phyloP scores from a whole-genome alignment of 2,797 vertebrate species.

The Pampus argenteus region DNA sequence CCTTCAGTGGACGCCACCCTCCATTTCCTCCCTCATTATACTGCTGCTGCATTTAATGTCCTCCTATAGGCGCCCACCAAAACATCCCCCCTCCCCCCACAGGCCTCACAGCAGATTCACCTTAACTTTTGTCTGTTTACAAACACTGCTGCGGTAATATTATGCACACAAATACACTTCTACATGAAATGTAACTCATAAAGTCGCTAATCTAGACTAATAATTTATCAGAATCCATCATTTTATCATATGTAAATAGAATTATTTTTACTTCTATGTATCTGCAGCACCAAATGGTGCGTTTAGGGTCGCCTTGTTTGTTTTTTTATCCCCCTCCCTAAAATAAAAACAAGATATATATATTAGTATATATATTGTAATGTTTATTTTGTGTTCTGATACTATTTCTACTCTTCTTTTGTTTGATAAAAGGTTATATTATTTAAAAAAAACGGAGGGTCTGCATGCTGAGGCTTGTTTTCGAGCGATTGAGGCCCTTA shows the following conservation, averaged over 20 bases:
- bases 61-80: constrained; percentile 42
- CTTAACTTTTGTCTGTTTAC: constrained; percentile 80
- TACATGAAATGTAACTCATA: neutral
- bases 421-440: rapidly evolving
- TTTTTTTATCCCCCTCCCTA: neutral
- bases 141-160: constrained; percentile 60
- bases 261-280: no score
- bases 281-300: neutral
- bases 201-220: neutral
- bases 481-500: constrained; percentile 5
- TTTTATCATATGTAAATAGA: no score
- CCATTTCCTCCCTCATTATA: constrained; percentile 17
- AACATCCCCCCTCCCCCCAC: constrained; percentile 57
- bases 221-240: neutral
- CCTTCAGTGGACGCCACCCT: constrained; percentile 28
- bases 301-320: neutral
- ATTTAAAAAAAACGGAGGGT: no score
- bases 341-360: neutral
- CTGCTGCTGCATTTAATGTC: constrained; percentile 25
- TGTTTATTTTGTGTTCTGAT: neutral
- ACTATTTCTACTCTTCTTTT: neutral
- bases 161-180: neutral
- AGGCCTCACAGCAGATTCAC: constrained; percentile 27
- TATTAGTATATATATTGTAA: neutral
- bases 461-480: neutral